These are phyloP conservation scores for Lacerta bilineata DNA, from an alignment of 2,797 vertebrate species.

Conservation along the genomic window DNA sequence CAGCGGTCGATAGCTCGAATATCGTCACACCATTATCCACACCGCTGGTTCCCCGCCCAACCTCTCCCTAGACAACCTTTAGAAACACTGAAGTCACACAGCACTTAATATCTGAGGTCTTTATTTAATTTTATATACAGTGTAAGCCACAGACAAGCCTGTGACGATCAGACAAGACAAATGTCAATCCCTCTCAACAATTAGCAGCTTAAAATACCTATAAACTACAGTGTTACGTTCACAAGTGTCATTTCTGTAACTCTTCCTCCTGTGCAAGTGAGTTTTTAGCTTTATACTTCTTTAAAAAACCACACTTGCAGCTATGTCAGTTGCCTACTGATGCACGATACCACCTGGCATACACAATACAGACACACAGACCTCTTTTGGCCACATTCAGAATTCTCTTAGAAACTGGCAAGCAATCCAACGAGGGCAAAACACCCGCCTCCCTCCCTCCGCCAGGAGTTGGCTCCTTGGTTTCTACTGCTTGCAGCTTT, in stretches of 20 bases:
- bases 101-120: constrained; percentile 82
- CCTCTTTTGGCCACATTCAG: constrained; percentile 73
- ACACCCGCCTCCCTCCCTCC: constrained; percentile 29
- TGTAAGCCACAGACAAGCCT: constrained; percentile 78
- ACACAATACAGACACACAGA: constrained; percentile 76
- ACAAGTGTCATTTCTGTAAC: constrained; percentile 81
- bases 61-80: neutral
- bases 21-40: neutral
- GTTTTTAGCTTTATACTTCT: constrained; percentile 79
- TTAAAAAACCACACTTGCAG: constrained; percentile 79
- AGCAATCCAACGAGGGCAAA: constrained; percentile 60
- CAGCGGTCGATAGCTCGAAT: neutral
- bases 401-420: constrained; percentile 69
- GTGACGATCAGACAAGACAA: constrained; percentile 80
- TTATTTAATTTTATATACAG: constrained; percentile 87
- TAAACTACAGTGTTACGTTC: constrained; percentile 84
- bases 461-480: constrained; percentile 56
- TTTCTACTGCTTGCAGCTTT: constrained; percentile 45
- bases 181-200: constrained; percentile 84
- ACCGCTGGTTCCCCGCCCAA: too few relatives aligned
- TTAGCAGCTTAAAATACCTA: constrained; percentile 85
- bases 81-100: constrained; percentile 63
- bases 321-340: constrained; percentile 79
- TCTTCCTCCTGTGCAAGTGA: constrained; percentile 82
- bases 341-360: constrained; percentile 74